Evolutionary conservation across 2,113 vertebrate genomes (phyloP), one percentile per base, ranked within the genome.

Genomic region (Mandrillus leucophaeus): DNA sequence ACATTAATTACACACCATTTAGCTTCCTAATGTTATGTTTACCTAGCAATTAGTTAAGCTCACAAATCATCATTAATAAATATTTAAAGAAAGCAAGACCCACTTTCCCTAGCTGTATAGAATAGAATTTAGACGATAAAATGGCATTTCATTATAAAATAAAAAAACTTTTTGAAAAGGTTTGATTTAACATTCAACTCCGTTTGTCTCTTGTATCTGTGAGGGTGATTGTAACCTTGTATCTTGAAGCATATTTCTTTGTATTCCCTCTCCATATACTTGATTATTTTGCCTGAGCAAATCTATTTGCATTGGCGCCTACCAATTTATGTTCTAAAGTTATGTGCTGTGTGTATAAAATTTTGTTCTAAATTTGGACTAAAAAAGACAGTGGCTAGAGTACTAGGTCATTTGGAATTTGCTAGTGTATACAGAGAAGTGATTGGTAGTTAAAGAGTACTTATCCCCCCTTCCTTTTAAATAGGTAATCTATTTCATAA

Each of bases 1-100:
- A 43, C 97, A 96, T 97, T 98, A 98, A 98, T 98, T 98, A 95
- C 87, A 94, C 50, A 96, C 75, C 90, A 88, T 98, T 98, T 98
- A 97, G 80, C 73, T 98, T 98, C 81, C 81, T 98, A 98, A 94
- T 98, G 76, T 97, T 96, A 86, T 98, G 81, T 97, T 98, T 98
- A 98, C 95, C 97, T 97, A 97, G 91, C 96, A 98, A 98, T 98
- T 98, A 90, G 86, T 92, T 98, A 98, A 84, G 88, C 90, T 97
- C 72, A 97, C 82, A 98, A 98, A 98, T 98, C 87, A 97, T 98
- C 72, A 96, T 75, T 98, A 97, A 98, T 98, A 97, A 93, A 97
- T 97, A 98, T 97, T 85, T 96, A 98, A 98, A 95, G 75, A 97
- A 98, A 97, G 3, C 61, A 25, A 70, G 59, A 79, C 95, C 93